phyloP scores from a whole-genome alignment of 1,140 invertebrate genomes.

The Sycophaga agraensis region DNA sequence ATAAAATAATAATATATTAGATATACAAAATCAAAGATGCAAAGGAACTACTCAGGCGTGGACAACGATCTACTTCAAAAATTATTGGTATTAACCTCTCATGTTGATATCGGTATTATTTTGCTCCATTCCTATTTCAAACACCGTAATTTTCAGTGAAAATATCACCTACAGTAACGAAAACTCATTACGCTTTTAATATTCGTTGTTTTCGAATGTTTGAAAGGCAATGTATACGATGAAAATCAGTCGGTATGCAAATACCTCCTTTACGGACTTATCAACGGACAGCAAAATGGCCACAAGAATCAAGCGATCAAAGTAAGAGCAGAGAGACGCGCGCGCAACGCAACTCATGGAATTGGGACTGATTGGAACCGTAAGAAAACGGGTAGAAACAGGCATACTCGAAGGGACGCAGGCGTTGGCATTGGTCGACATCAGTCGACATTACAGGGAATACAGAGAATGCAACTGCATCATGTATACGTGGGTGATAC shows the following conservation, averaged over 20 bases:
- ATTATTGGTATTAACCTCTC: conserved; percentile 3
- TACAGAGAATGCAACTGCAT: too few relatives aligned
- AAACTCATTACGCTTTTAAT: conserved; percentile 7
- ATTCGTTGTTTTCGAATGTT: conserved; percentile 32
- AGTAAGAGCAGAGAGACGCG: not conserved
- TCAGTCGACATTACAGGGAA: too few relatives aligned
- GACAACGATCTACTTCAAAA: not conserved
- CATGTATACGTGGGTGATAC: too few relatives aligned
- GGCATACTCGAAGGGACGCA: not conserved
- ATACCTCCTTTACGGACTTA: conserved; percentile 48
- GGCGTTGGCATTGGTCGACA: not conserved
- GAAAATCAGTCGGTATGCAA: conserved; percentile 55
- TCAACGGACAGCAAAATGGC: conserved; percentile 61
- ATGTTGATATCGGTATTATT: not conserved
- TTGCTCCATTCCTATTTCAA: too few relatives aligned
- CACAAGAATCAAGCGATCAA: conserved; percentile 33
- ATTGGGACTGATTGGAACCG: too few relatives aligned
- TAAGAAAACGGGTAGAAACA: not conserved
- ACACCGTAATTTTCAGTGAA: not conserved
- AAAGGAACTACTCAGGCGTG: not conserved
- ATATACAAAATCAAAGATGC: too few relatives aligned
- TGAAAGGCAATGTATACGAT: conserved; percentile 20
- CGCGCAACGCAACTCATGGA: not conserved
- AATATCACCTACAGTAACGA: not conserved
- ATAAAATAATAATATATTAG: too few relatives aligned